phyloP scores from a whole-genome alignment of 2,888 invertebrate species.

The Luperina nickerlii region DNA sequence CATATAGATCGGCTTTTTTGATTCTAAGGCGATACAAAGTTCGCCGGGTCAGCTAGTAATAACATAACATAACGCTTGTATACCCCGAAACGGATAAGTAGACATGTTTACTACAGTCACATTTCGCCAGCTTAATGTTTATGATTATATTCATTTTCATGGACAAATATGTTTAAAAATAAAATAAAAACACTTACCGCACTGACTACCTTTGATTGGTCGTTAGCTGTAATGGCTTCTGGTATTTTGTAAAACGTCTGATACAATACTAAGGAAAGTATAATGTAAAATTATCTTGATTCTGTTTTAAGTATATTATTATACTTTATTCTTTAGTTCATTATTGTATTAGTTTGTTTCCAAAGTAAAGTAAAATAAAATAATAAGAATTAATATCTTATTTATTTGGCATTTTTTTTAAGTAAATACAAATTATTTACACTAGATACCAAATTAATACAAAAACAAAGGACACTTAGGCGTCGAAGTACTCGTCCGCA shows the following conservation, averaged over 20 bases:
- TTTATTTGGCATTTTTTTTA: no score
- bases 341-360: neutral
- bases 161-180: neutral
- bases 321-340: neutral
- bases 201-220: conserved; percentile 82
- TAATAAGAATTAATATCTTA: no score
- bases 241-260: conserved; percentile 91
- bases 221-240: conserved; percentile 85
- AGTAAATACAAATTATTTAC: no score
- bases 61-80: neutral
- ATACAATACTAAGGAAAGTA: conserved; percentile 66
- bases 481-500: no score
- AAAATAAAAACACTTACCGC: conserved; percentile 74
- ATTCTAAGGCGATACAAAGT: no score
- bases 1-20: no score
- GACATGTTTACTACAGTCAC: neutral
- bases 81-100: neutral
- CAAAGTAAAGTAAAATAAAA: no score
- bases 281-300: neutral
- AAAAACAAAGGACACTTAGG: no score
- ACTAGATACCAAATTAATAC: no score
- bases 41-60: no score
- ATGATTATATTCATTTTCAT: neutral
- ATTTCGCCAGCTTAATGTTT: neutral
- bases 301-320: neutral